Percentiles rank a stretch among this genome's conserved stretches.
Evolutionary conservation across 2,888 invertebrate species (phyloP).

Genomic region (Ophioninae sp.): DNA sequence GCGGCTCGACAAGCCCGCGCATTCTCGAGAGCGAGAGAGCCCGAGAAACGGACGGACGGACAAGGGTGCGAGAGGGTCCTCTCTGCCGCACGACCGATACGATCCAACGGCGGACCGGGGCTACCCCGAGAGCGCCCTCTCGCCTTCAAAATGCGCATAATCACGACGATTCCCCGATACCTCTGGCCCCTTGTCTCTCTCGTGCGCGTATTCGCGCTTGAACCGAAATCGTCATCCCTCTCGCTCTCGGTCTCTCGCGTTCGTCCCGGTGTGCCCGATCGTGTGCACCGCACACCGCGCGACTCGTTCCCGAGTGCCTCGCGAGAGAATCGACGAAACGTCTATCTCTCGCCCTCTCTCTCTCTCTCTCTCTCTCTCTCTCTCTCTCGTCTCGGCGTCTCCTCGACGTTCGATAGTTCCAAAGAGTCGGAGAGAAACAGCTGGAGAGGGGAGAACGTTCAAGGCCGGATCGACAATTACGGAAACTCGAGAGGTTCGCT

Average conservation of each 20-base stretch:
- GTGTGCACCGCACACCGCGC: slow-evolving; percentile 37
- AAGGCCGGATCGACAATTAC: slow-evolving; percentile 41
- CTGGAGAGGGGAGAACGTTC: too few relatives aligned
- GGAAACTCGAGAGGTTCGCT: slow-evolving; percentile 40
- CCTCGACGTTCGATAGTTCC: neutral
- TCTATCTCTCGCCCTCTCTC: slow-evolving; percentile 24
- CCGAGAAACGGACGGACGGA: slow-evolving; percentile 15
- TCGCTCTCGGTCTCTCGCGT: slow-evolving; percentile 13
- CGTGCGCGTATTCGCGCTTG: slow-evolving; percentile 2
- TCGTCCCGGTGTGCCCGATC: slow-evolving; percentile 45
- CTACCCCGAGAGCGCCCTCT: slow-evolving; percentile 29
- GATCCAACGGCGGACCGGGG: slow-evolving; percentile 50
- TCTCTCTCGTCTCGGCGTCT: too few relatives aligned
- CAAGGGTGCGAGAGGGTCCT: slow-evolving; percentile 39
- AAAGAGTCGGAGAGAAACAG: too few relatives aligned
- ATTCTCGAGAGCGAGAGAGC: slow-evolving; percentile 51
- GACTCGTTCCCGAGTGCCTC: slow-evolving; percentile 45
- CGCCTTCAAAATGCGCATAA: slow-evolving; percentile 62
- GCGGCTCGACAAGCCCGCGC: slow-evolving; percentile 62
- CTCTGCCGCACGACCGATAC: slow-evolving; percentile 50
- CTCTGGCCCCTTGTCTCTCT: slow-evolving; percentile 24
- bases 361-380: too few relatives aligned
- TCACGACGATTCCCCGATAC: slow-evolving; percentile 58
- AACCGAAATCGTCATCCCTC: slow-evolving; percentile 46
- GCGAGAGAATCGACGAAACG: slow-evolving; percentile 56